phyloP scores from a whole-genome alignment of 2,797 vertebrate genomes.

The Rhodeus uyekii region DNA sequence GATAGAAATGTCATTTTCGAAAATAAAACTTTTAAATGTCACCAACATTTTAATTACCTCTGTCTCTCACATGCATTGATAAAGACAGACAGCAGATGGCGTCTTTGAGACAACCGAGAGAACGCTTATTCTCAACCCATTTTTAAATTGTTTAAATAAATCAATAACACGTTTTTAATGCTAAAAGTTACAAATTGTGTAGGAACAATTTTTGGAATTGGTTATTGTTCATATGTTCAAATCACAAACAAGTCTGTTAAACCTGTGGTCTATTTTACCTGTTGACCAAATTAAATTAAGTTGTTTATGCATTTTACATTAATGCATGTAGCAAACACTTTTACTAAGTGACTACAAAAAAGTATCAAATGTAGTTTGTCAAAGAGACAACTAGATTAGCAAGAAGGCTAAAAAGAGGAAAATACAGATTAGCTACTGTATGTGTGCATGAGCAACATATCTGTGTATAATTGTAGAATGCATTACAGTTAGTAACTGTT shows the following conservation, averaged over 20 bases:
- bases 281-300: neutral
- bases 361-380: neutral
- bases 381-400: neutral
- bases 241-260: neutral
- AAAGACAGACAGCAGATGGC: slow-evolving; percentile 68
- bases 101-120: slow-evolving; percentile 51
- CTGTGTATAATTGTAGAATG: neutral
- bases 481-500: neutral
- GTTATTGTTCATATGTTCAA: neutral
- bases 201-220: neutral
- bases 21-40: neutral
- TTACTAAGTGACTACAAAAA: neutral
- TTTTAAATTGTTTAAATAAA: neutral
- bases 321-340: neutral
- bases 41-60: neutral
- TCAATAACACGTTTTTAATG: too few relatives aligned
- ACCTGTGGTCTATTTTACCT: neutral
- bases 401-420: neutral
- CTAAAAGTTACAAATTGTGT: too few relatives aligned
- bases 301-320: neutral
- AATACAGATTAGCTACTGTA: too few relatives aligned
- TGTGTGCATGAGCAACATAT: neutral
- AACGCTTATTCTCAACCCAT: too few relatives aligned
- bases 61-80: neutral
- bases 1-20: neutral